Evolutionary conservation across 2,888 invertebrate genomes (phyloP).

Genomic region (Archaeoteleia sp.): DNA sequence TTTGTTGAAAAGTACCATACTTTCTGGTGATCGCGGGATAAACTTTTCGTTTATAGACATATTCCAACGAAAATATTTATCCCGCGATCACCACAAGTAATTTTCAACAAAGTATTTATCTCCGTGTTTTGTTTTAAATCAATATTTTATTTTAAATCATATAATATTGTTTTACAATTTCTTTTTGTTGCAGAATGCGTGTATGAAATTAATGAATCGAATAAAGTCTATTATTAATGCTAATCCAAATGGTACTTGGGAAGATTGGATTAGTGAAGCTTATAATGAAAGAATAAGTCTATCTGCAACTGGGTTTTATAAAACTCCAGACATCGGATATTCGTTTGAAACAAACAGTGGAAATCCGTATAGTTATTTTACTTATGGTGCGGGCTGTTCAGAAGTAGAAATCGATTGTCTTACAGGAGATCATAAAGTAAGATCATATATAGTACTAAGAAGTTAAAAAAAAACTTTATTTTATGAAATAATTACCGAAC

Average conservation of each 20-base stretch:
- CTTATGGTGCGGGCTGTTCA: constrained; percentile 87
- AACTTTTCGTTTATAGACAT: too few species aligned
- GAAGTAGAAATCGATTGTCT: constrained; percentile 94
- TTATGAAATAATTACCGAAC: too few species aligned
- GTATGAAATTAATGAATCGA: constrained; percentile 82
- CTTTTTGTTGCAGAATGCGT: constrained; percentile 80
- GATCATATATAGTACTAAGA: too few species aligned
- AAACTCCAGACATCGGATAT: constrained; percentile 83
- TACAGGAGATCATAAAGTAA: constrained; percentile 89
- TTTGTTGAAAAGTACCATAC: too few species aligned
- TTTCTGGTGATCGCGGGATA: too few species aligned
- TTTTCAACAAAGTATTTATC: too few species aligned
- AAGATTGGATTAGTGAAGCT: constrained; percentile 85
- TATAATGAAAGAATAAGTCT: constrained; percentile 85
- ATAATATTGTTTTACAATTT: too few species aligned
- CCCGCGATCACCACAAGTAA: too few species aligned
- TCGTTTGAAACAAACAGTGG: constrained; percentile 82
- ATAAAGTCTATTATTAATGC: constrained; percentile 83
- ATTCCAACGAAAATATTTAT: too few species aligned
- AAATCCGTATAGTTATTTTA: constrained; percentile 84
- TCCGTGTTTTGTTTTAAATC: too few species aligned
- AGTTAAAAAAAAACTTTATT: too few species aligned
- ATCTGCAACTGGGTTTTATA: constrained; percentile 88
- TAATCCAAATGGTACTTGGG: constrained; percentile 87
- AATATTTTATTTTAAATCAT: too few species aligned